phyloP scores from a whole-genome alignment of 2,888 invertebrate species.

The Phania funesta region DNA sequence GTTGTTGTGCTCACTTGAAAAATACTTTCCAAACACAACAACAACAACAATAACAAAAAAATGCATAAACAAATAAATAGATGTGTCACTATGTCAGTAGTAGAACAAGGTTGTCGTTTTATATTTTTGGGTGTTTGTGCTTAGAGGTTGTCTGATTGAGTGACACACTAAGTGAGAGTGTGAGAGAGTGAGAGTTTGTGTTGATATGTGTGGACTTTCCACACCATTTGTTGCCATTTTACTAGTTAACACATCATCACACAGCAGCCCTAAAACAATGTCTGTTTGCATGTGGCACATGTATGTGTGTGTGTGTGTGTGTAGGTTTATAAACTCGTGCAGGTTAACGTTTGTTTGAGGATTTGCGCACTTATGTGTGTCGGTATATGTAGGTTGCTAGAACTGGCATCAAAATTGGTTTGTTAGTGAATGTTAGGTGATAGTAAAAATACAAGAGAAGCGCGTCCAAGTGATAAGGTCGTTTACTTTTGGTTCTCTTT shows the following conservation, averaged over 20 bases:
- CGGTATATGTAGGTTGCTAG: background rate
- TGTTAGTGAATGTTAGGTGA: conserved; percentile 29
- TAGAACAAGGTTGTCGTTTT: background rate
- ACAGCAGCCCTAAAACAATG: conserved; percentile 69
- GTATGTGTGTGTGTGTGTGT: conserved; percentile 9
- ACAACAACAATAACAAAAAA: background rate
- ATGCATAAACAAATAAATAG: conserved; percentile 17
- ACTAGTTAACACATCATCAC: conserved; percentile 77
- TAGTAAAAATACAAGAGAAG: too few relatives aligned
- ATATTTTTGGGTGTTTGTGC: background rate
- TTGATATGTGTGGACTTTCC: conserved; percentile 70
- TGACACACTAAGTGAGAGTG: conserved; percentile 3
- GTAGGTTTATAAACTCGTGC: background rate
- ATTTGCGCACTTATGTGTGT: background rate
- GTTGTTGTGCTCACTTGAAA: conserved; percentile 21
- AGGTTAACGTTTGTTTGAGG: background rate
- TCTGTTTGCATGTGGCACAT: conserved; percentile 10
- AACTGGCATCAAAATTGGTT: conserved; percentile 48
- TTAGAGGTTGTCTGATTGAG: background rate
- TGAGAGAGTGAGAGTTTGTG: background rate
- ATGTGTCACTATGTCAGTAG: conserved; percentile 26
- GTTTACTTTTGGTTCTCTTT: too few relatives aligned
- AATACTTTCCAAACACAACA: conserved; percentile 9
- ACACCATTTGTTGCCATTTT: conserved; percentile 78
- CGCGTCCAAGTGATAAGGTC: too few relatives aligned